Evolutionary conservation across 2,797 vertebrate species (phyloP).

Genomic region (Bradypodion ventrale): DNA sequence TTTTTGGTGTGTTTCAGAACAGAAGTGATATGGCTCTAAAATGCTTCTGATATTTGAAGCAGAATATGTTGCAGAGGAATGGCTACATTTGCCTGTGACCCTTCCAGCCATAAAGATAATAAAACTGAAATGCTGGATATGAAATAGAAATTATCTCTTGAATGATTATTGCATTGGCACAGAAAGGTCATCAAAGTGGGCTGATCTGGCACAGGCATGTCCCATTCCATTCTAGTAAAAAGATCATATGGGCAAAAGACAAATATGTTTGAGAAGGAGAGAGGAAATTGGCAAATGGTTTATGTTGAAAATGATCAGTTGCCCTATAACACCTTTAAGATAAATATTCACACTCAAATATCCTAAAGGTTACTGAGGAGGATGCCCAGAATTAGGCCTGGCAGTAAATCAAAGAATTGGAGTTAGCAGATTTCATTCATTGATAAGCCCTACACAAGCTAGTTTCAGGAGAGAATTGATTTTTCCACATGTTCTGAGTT

Average conservation of each 20-base stretch:
- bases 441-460: not conserved
- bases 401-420: not conserved
- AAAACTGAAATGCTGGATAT: slow-evolving; percentile 7
- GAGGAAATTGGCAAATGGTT: not conserved
- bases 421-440: not conserved
- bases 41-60: not conserved
- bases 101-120: not conserved
- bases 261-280: not conserved
- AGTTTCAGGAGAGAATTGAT: not conserved
- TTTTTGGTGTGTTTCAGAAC: not conserved
- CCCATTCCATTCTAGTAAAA: not conserved
- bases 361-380: not conserved
- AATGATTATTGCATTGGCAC: not conserved
- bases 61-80: not conserved
- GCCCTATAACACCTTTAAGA: not conserved
- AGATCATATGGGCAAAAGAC: not conserved
- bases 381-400: not conserved
- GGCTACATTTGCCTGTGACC: not conserved
- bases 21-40: not conserved
- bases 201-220: not conserved
- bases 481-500: not conserved
- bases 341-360: not conserved
- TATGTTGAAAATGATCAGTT: not conserved
- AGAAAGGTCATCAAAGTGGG: not conserved
- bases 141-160: not conserved